Evolutionary conservation across 2,113 vertebrate genomes (phyloP).

Genomic region (Naja naja): DNA sequence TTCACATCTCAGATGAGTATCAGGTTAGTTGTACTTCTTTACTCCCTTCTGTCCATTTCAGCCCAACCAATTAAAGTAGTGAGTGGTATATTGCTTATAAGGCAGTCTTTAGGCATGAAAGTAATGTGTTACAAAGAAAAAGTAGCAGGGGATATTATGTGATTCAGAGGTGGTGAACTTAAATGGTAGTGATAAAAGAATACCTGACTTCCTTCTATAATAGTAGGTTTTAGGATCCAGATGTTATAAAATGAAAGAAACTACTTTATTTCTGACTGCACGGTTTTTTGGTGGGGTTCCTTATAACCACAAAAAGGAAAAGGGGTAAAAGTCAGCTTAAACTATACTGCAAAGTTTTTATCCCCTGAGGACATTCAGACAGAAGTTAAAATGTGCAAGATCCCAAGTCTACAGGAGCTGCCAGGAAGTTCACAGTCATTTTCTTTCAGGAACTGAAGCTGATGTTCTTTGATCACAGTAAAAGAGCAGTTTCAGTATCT

Average conservation of each 20-base stretch:
- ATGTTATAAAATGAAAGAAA: constrained; percentile 10
- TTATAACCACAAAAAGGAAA: neutral
- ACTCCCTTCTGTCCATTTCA: constrained; percentile 2
- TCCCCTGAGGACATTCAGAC: neutral
- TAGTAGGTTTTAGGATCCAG: neutral
- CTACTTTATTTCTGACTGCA: neutral
- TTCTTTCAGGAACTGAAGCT: neutral
- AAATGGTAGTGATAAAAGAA: neutral
- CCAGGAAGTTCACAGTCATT: neutral
- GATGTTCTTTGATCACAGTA: neutral
- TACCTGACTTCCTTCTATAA: neutral
- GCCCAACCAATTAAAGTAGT: neutral
- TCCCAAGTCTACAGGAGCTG: neutral
- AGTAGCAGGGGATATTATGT: neutral
- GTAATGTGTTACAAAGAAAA: neutral
- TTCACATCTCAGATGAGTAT: neutral
- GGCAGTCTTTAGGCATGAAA: constrained; percentile 15
- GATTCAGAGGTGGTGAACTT: constrained; percentile 12
- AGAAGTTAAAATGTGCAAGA: neutral
- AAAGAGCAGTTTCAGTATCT: neutral
- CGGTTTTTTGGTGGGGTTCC: neutral
- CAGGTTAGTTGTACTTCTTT: neutral
- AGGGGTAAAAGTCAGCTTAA: neutral
- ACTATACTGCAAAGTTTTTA: neutral
- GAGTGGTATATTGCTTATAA: neutral